phyloP scores from a whole-genome alignment of 35 echinoderm and acorn worm genomes.

The Lytechinus variegatus region DNA sequence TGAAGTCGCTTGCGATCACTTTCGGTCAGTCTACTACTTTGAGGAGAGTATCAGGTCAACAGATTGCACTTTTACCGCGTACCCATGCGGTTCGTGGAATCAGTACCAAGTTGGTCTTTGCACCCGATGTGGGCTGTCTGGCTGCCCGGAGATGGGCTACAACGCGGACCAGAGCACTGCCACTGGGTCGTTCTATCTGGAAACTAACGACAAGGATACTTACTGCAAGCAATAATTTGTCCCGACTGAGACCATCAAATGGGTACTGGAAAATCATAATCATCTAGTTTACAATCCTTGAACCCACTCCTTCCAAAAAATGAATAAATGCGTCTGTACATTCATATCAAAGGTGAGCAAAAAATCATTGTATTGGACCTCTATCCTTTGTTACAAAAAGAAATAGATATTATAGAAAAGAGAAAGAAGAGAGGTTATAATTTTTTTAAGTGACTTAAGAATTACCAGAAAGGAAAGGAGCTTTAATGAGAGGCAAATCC shows the following conservation, averaged over 20 bases:
- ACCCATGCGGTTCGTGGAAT: constrained; percentile 72
- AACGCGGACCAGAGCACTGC: constrained; percentile 71
- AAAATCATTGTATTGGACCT: too few relatives aligned
- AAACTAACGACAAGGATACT: constrained; percentile 29
- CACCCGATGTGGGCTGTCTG: constrained; percentile 39
- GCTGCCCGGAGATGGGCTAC: constrained; percentile 82
- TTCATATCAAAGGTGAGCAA: too few relatives aligned
- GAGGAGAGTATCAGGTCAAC: constrained; percentile 64
- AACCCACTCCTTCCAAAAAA: too few relatives aligned
- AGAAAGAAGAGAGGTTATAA: too few relatives aligned
- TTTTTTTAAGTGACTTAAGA: too few relatives aligned
- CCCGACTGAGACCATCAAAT: too few relatives aligned
- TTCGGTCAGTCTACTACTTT: constrained; percentile 50
- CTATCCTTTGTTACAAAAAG: too few relatives aligned
- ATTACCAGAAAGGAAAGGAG: too few relatives aligned
- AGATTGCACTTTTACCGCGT: constrained; percentile 52
- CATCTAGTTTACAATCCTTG: too few relatives aligned
- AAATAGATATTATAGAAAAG: too few relatives aligned
- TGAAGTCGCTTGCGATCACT: constrained; percentile 59
- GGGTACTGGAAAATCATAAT: too few relatives aligned
- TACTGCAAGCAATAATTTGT: neutral
- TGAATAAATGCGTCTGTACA: too few relatives aligned
- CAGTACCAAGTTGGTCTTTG: constrained; percentile 63
- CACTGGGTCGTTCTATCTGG: constrained; percentile 65
- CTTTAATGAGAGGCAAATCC: neutral